Conservation (phyloP, 1,140 invertebrate genomes). For the Whitmania pigra region DNA sequence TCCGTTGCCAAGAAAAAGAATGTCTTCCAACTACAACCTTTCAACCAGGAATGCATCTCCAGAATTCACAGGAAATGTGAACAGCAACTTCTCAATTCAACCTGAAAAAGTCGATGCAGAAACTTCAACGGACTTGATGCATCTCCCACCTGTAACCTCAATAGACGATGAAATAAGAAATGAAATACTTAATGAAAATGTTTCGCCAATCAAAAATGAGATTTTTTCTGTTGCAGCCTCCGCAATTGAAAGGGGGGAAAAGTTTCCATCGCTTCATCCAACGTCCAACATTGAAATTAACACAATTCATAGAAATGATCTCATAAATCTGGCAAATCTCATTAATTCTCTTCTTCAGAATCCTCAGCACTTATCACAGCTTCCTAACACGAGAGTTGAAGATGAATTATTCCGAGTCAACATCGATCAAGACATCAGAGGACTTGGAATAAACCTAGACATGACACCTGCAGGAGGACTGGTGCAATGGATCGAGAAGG, state of each 20-base stretch:
- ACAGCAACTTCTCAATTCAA: background rate
- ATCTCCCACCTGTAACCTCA: background rate
- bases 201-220: too few relatives aligned
- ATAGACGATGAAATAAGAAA: background rate
- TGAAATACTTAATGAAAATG: too few relatives aligned
- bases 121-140: background rate
- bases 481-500: slow-evolving; percentile 31
- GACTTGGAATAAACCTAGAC: slow-evolving; percentile 32
- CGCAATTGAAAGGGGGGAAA: too few relatives aligned
- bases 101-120: background rate
- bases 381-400: slow-evolving; percentile 22
- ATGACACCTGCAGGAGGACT: slow-evolving; percentile 28
- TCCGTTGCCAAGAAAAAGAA: too few relatives aligned
- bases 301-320: background rate
- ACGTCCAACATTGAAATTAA: too few relatives aligned
- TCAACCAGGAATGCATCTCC: too few relatives aligned
- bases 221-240: too few relatives aligned
- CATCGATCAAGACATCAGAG: slow-evolving; percentile 33
- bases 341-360: background rate
- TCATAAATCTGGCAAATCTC: background rate
- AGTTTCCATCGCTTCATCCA: too few relatives aligned
- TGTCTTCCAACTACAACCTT: too few relatives aligned
- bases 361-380: background rate
- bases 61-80: too few relatives aligned
- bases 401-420: slow-evolving; percentile 33